phyloP scores from a whole-genome alignment of 2,888 invertebrate genomes.

The Nymphalis urticae region DNA sequence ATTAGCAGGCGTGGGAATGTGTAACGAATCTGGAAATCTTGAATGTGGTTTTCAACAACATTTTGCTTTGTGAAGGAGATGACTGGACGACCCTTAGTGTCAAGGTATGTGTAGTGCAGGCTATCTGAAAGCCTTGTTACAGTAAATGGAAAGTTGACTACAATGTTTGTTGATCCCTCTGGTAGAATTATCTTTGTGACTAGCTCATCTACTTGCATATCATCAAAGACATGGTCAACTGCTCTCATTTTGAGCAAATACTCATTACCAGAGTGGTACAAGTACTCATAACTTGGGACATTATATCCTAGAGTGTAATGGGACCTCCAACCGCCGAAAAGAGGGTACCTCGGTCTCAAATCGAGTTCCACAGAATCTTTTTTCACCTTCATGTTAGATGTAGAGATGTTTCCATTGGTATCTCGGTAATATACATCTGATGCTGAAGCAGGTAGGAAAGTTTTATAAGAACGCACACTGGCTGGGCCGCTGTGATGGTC shows the following conservation, averaged over 20 bases:
- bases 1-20: slow-evolving; percentile 92
- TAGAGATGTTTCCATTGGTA: slow-evolving; percentile 99
- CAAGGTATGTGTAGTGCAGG: slow-evolving; percentile 95
- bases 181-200: slow-evolving; percentile 95
- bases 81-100: slow-evolving; percentile 95
- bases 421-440: slow-evolving; percentile 97
- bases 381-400: slow-evolving; percentile 93
- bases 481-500: slow-evolving; percentile 93
- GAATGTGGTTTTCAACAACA: slow-evolving; percentile 97
- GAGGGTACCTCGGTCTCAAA: slow-evolving; percentile 96
- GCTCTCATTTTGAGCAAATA: slow-evolving; percentile 95
- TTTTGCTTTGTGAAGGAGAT: slow-evolving; percentile 90
- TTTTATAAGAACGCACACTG: slow-evolving; percentile 95
- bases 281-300: slow-evolving; percentile 97
- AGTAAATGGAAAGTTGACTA: slow-evolving; percentile 90
- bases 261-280: slow-evolving; percentile 89
- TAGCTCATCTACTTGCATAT: slow-evolving; percentile 96
- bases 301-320: slow-evolving; percentile 98
- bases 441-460: slow-evolving; percentile 91
- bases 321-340: slow-evolving; percentile 99
- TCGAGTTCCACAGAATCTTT: slow-evolving; percentile 97
- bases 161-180: slow-evolving; percentile 92
- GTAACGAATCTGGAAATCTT: slow-evolving; percentile 95
- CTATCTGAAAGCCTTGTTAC: slow-evolving; percentile 88
- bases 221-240: slow-evolving; percentile 98